Percentiles rank a stretch among this genome's conserved stretches.
Conservation (phyloP, 2,113 vertebrate species). For the Nothobranchius furzeri region DNA sequence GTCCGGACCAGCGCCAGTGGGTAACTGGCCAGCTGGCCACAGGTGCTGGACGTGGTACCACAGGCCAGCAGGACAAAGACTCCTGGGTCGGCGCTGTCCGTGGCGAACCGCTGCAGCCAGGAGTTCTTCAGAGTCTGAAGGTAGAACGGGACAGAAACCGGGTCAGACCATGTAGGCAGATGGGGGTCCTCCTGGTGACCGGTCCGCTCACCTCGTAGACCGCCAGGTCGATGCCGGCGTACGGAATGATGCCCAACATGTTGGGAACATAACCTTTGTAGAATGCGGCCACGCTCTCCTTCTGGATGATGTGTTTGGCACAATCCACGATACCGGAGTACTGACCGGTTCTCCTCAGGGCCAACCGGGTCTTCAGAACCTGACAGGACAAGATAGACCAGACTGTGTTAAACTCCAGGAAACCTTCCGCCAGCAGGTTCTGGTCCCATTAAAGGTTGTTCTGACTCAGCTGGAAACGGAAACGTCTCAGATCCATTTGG, state of each 20-base stretch:
- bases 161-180: neutral
- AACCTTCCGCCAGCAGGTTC: neutral
- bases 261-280: constrained; percentile 97
- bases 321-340: constrained; percentile 88
- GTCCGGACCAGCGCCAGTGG: constrained; percentile 93
- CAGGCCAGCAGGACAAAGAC: constrained; percentile 95
- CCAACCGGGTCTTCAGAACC: constrained; percentile 95
- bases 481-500: no score
- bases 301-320: constrained; percentile 86
- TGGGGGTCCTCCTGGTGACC: no score
- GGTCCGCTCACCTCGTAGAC: constrained; percentile 89
- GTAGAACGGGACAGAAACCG: neutral
- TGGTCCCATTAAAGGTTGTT: no score
- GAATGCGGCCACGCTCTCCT: constrained; percentile 88
- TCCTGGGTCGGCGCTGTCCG: constrained; percentile 89
- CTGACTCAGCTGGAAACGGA: no score
- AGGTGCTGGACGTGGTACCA: constrained; percentile 94
- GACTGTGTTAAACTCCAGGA: neutral
- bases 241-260: constrained; percentile 96
- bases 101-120: constrained; percentile 90
- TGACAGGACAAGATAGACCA: constrained; percentile 45
- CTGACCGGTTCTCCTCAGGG: constrained; percentile 90
- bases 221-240: constrained; percentile 94
- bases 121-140: constrained; percentile 91
- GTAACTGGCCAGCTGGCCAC: constrained; percentile 94